Evolutionary conservation across 2,797 vertebrate species (phyloP).

Genomic region (Gallinago nigripennis): DNA sequence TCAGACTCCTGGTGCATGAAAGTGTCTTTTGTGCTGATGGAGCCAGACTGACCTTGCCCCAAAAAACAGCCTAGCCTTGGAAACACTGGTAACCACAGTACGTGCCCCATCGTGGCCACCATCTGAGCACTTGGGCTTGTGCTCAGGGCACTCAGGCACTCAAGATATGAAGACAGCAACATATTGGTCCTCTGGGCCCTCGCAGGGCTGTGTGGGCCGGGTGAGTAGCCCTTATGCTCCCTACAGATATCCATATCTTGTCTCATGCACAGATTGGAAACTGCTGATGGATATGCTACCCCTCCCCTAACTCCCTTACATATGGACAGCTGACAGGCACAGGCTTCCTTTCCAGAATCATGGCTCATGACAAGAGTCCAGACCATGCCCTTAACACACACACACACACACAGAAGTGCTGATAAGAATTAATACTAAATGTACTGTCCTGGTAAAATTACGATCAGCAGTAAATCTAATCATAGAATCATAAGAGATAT

Average conservation of each 20-base stretch:
- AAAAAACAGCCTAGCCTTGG: background rate
- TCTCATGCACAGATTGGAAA: background rate
- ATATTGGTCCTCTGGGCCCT: background rate
- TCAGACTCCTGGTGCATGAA: background rate
- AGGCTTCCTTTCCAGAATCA: background rate
- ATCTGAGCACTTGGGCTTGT: background rate
- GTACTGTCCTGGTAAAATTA: background rate
- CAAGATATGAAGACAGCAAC: background rate
- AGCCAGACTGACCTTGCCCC: background rate
- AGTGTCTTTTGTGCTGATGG: background rate
- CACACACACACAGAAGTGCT: accelerated
- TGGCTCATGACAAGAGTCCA: background rate
- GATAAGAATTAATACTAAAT: background rate
- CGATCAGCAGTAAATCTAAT: background rate
- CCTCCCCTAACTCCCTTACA: background rate
- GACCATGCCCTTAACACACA: background rate
- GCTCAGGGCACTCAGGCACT: no score
- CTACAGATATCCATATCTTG: background rate
- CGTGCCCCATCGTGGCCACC: accelerated
- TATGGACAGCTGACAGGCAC: accelerated
- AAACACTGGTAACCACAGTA: background rate
- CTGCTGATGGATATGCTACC: background rate
- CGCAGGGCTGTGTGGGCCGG: background rate
- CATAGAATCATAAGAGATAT: background rate
- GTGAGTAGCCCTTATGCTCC: background rate